Base-by-base conservation (phyloP, 2,797 vertebrate genomes). In the Cynodonichthys magdalenae region DNA sequence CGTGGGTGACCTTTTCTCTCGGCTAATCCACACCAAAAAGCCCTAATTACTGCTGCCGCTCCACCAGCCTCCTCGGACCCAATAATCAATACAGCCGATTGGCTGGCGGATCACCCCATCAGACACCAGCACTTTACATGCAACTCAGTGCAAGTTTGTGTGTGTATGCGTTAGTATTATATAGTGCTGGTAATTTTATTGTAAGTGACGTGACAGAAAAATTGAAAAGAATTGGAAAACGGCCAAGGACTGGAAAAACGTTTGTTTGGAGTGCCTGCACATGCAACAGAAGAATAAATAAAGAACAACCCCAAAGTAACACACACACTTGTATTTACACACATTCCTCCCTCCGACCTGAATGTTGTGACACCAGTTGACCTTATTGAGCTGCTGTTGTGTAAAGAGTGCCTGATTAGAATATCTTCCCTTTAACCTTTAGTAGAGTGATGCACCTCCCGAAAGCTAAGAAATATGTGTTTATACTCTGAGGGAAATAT, bases 31-130 rank as follows among this genome's bases (percentile, higher is more conserved):
- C 95, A 96, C 95, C 96, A 92, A 96, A 97, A 97, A 96, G 94
- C 95, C 95, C 96, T 97, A 98, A 98, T 98, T 97, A 98, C 95
- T 96, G 95, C 95, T 93, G 94, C 94, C 91, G 94, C 95, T 96
- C 95, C 95, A 93, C 91, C 83, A 92, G 89, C 93, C 92, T 93
- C 89, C 92, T 85, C 83, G 88, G 87, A 79, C 80, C 92, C 95
- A 94, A 96, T 98, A 97, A 98, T 98, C 96, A 95, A 97, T 98
- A 95, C 80, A 83, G 79, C 92, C 95, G 92, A 96, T 96, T 89
- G 86, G 88, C 95, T 90, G 87, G 90, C 93, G 61, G 95, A 97
- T 96, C 95, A 94, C 94, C 94, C 93, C 94, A 92, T 96, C 95
- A 96, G 90, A 91, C 90, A 86, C 90, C 89, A 88, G 56, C 60